These are phyloP conservation scores for Alentia gelatinosa DNA, from an alignment of 2,888 invertebrate genomes.

Conservation along the genomic window DNA sequence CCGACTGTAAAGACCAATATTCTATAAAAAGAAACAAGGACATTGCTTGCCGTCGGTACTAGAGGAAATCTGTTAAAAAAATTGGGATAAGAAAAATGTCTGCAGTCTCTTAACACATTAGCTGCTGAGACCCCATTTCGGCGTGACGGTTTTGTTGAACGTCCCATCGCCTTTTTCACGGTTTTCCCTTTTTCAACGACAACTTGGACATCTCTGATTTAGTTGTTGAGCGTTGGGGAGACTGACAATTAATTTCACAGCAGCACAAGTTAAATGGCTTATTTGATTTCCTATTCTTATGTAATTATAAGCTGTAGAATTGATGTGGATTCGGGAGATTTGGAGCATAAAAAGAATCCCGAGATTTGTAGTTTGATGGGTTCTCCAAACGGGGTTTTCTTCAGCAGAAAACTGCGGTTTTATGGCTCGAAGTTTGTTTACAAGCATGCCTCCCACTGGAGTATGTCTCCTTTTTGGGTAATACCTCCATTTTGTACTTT, in stretches of 20 bases:
- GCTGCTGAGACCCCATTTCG: neutral
- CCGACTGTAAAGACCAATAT: neutral
- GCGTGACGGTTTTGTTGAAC: neutral
- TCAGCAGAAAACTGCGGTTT: neutral
- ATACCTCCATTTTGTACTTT: neutral
- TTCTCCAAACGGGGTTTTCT: neutral
- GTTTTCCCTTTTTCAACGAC: neutral
- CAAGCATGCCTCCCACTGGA: neutral
- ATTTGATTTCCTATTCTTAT: neutral
- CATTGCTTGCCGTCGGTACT: neutral
- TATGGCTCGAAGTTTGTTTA: neutral
- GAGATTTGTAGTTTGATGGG: neutral
- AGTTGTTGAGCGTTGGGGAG: neutral
- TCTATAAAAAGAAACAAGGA: neutral
- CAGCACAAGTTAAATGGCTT: neutral
- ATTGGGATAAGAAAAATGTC: no score
- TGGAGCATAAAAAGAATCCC: neutral
- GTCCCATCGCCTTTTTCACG: neutral
- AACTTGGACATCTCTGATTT: neutral
- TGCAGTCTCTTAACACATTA: conserved; percentile 18
- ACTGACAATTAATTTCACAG: conserved; percentile 4
- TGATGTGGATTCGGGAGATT: neutral
- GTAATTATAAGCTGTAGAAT: conserved; percentile 31
- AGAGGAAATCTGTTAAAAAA: neutral
- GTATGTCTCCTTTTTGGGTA: neutral